These are phyloP conservation scores for Sparus aurata DNA, from an alignment of 2,797 vertebrate species.

Conservation along the genomic window DNA sequence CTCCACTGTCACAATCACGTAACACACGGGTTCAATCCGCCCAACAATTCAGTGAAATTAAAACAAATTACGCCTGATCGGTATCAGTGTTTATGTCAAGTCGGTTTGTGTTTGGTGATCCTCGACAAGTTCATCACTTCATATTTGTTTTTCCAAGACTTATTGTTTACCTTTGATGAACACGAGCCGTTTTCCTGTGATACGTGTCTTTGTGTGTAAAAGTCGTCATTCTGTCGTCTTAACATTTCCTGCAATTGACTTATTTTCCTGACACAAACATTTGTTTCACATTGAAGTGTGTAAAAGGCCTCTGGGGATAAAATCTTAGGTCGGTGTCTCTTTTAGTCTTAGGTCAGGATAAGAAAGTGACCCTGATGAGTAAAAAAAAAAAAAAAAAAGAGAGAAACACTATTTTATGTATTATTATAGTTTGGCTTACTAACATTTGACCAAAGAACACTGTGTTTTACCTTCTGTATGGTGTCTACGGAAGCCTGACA, in stretches of 20 bases:
- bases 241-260: conserved; percentile 11
- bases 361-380: conserved; percentile 31
- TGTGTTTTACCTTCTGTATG: conserved; percentile 74
- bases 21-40: not conserved
- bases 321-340: conserved; percentile 35
- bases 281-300: conserved; percentile 14
- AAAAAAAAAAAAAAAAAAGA: not conserved
- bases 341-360: conserved; percentile 43
- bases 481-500: conserved; percentile 55
- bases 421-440: conserved; percentile 54
- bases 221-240: conserved; percentile 12
- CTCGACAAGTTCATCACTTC: conserved; percentile 17
- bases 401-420: conserved; percentile 53
- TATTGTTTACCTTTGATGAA: conserved; percentile 16
- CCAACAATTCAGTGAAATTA: conserved; percentile 19
- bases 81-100: not conserved
- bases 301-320: conserved; percentile 31
- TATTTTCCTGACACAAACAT: conserved; percentile 25
- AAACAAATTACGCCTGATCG: conserved; percentile 3
- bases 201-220: conserved; percentile 30
- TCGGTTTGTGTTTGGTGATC: conserved; percentile 32
- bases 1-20: conserved; percentile 32
- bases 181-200: conserved; percentile 40
- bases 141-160: conserved; percentile 17
- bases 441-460: conserved; percentile 85